These are phyloP conservation scores for Euproctis similis DNA, from an alignment of 2,888 invertebrate genomes.

Conservation along the genomic window DNA sequence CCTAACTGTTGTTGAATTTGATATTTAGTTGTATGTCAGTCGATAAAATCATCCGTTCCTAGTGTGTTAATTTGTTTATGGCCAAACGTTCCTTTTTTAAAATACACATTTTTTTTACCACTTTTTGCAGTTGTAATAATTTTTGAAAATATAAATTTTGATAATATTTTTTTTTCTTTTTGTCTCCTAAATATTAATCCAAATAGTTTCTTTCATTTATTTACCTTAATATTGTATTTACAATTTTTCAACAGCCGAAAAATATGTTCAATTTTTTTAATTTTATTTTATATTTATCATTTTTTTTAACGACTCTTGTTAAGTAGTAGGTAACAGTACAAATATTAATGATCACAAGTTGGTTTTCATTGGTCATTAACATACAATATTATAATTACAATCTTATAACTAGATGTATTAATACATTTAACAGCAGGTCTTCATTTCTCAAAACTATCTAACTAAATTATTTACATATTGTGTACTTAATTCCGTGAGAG, in stretches of 20 bases:
- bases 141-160: conserved; percentile 77
- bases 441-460: conserved; percentile 46
- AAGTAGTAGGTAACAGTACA: conserved; percentile 78
- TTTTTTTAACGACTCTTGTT: conserved; percentile 77
- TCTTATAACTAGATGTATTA: conserved; percentile 64
- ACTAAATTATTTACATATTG: conserved; percentile 54
- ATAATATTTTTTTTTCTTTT: conserved; percentile 70
- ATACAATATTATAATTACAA: conserved; percentile 70
- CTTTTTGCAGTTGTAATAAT: conserved; percentile 75
- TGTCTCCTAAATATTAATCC: conserved; percentile 76
- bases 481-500: conserved; percentile 18
- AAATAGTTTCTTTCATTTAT: conserved; percentile 75
- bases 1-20: conserved; percentile 65
- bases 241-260: conserved; percentile 77
- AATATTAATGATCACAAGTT: conserved; percentile 78
- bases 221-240: conserved; percentile 76
- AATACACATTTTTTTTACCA: conserved; percentile 69
- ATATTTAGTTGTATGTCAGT: conserved; percentile 63
- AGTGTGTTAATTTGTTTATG: conserved; percentile 63
- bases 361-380: conserved; percentile 78
- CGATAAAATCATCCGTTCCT: conserved; percentile 67
- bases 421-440: conserved; percentile 71
- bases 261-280: conserved; percentile 72
- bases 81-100: conserved; percentile 71
- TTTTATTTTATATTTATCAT: conserved; percentile 56